Conservation (phyloP, 2,113 vertebrate species). For the Struthio camelus region DNA sequence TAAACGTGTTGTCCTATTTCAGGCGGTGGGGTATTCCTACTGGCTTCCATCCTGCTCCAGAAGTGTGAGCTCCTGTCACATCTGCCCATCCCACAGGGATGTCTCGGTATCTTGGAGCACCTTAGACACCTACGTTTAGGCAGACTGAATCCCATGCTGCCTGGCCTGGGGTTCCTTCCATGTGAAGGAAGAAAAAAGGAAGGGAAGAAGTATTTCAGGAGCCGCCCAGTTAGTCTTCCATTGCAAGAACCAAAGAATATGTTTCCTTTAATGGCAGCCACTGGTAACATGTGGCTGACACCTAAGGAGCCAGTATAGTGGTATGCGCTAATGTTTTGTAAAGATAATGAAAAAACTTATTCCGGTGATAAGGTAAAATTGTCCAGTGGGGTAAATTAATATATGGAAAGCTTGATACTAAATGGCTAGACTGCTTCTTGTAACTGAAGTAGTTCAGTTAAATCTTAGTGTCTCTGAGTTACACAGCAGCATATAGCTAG, state of each 20-base stretch:
- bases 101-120: not conserved
- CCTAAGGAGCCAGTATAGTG: not conserved
- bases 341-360: not conserved
- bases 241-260: not conserved
- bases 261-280: not conserved
- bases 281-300: not conserved
- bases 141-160: not conserved
- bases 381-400: not conserved
- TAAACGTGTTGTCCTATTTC: rapidly evolving
- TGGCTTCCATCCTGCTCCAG: not conserved
- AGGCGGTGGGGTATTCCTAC: not conserved
- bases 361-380: not conserved
- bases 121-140: not conserved
- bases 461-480: not conserved
- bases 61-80: rapidly evolving
- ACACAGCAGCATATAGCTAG: not conserved
- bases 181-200: not conserved
- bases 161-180: not conserved
- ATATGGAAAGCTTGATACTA: not conserved
- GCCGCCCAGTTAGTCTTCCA: not conserved
- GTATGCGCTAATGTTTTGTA: not conserved
- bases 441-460: not conserved
- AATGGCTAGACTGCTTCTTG: not conserved
- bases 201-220: not conserved
- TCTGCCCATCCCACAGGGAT: not conserved